Conservation (phyloP, 2,113 vertebrate genomes). For the Bufo bufo region DNA sequence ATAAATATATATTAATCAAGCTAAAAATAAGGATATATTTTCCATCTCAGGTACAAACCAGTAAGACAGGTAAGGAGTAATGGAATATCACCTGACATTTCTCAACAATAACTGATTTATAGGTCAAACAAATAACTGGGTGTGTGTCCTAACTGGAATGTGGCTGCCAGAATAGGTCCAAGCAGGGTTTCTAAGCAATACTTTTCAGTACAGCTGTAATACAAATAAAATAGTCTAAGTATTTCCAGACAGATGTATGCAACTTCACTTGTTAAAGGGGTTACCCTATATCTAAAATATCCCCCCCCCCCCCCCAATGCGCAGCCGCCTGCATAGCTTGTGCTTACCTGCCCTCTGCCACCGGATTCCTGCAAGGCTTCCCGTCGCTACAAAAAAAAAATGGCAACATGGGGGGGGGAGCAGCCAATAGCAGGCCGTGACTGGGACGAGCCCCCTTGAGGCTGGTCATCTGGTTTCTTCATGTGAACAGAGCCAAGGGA, state of each 20-base stretch:
- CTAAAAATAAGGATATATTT: slow-evolving; percentile 24
- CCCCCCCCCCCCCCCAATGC: no score
- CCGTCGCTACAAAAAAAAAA: no score
- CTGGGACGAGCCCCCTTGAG: no score
- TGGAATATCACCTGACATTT: slow-evolving; percentile 39
- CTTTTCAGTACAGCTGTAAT: not conserved
- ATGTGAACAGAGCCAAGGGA: no score
- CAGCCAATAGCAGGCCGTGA: no score
- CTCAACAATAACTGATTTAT: slow-evolving; percentile 18
- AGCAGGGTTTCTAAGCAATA: slow-evolving; percentile 5
- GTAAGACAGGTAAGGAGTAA: slow-evolving; percentile 27
- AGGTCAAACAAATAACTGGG: slow-evolving; percentile 36
- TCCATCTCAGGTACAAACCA: slow-evolving; percentile 8
- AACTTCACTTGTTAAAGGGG: no score
- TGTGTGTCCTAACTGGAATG: slow-evolving; percentile 12
- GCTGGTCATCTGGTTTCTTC: no score
- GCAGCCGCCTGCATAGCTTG: no score
- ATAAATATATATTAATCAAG: not conserved
- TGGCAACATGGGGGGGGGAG: no score
- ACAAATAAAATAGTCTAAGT: not conserved
- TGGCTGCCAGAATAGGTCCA: slow-evolving; percentile 12
- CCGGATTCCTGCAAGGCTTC: no score
- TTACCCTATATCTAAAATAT: no score
- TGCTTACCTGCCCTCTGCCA: no score
- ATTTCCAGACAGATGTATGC: not conserved